phyloP scores from a whole-genome alignment of 2,113 vertebrate genomes.

The Oryzias celebensis region DNA sequence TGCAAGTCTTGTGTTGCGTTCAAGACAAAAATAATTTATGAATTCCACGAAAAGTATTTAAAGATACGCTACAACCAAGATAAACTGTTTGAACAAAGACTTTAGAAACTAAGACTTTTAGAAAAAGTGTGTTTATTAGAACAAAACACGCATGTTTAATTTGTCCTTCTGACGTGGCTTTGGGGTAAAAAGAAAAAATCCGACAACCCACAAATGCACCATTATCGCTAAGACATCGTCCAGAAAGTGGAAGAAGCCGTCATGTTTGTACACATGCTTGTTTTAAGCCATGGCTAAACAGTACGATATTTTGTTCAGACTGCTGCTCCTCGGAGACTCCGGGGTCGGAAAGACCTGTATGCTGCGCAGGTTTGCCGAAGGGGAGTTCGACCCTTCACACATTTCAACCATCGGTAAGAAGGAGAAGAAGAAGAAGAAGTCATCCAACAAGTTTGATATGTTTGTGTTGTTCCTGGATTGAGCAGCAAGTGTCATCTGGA shows the following conservation, averaged over 20 bases:
- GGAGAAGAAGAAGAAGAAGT: conserved; percentile 40
- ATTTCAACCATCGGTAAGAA: conserved; percentile 91
- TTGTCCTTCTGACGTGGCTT: too few species aligned
- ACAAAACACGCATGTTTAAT: too few species aligned
- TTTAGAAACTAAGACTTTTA: fast-evolving
- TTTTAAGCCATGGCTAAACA: conserved; percentile 85
- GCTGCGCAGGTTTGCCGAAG: conserved; percentile 90
- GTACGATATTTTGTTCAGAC: conserved; percentile 88
- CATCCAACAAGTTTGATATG: conserved; percentile 28
- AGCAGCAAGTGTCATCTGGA: too few species aligned
- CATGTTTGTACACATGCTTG: conserved; percentile 12
- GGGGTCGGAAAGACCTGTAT: conserved; percentile 94
- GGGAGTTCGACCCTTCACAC: conserved; percentile 88
- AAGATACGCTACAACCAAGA: neutral
- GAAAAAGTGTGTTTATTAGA: neutral
- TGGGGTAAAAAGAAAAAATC: neutral
- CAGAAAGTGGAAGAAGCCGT: conserved; percentile 3
- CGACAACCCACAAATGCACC: conserved; percentile 5
- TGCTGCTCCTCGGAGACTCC: conserved; percentile 90
- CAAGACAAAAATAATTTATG: neutral
- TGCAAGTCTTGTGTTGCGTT: conserved; percentile 33
- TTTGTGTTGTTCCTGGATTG: too few species aligned
- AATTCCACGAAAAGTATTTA: fast-evolving
- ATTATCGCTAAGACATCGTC: neutral
- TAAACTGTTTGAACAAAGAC: fast-evolving